Percentiles rank a stretch among this genome's conserved stretches.
phyloP scores from a whole-genome alignment of 2,113 vertebrate genomes.

The Blennius ocellaris region DNA sequence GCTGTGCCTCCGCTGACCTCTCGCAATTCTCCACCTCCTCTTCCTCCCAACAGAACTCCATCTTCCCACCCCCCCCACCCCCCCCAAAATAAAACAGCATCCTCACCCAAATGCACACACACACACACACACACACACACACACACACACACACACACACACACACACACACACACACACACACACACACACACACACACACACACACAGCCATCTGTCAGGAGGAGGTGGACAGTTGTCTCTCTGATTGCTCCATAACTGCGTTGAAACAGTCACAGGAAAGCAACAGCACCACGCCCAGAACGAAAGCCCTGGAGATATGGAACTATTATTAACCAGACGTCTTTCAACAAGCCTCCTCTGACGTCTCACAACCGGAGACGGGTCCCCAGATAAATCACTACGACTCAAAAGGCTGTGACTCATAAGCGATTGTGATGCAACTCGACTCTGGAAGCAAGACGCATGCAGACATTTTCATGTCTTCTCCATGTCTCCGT shows the following conservation, averaged over 20 bases:
- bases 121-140: too few relatives aligned
- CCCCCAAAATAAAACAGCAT: constrained; percentile 28
- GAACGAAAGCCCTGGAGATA: constrained; percentile 46
- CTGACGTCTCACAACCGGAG: constrained; percentile 18
- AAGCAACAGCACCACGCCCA: constrained; percentile 39
- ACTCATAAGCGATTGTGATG: constrained; percentile 25
- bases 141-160: too few relatives aligned
- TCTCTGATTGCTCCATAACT: constrained; percentile 57
- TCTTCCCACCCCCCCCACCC: constrained; percentile 49
- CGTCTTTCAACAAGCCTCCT: constrained; percentile 43
- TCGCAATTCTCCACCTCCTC: constrained; percentile 51
- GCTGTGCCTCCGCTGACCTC: constrained; percentile 82
- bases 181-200: constrained; percentile 27
- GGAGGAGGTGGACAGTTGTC: constrained; percentile 64
- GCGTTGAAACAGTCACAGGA: constrained; percentile 31
- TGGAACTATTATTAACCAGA: constrained; percentile 44
- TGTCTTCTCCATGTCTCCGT: neutral
- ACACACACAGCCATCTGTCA: constrained; percentile 68
- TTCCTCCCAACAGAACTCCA: constrained; percentile 34
- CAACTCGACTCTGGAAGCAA: neutral
- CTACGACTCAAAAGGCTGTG: constrained; percentile 17
- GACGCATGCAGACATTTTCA: neutral
- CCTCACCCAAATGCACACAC: constrained; percentile 59
- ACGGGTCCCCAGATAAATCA: constrained; percentile 20
- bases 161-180: constrained; percentile 9